Evolutionary conservation across 2,113 vertebrate species (phyloP).

Genomic region (Upupa epops): DNA sequence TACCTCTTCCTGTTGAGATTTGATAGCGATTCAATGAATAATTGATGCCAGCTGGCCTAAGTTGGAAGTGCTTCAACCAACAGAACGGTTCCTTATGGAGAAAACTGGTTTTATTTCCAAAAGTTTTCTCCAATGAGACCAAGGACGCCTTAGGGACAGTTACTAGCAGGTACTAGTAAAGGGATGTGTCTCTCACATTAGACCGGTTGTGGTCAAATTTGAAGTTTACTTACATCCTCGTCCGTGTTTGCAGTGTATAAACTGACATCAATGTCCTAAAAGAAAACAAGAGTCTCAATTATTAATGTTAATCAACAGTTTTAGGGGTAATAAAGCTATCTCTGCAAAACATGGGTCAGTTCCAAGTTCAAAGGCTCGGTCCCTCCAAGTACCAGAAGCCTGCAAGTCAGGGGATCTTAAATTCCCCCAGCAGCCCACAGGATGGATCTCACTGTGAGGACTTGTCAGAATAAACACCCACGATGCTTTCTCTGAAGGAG

Average conservation of each 20-base stretch:
- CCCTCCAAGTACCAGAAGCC: neutral
- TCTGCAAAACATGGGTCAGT: neutral
- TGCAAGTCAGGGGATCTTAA: neutral
- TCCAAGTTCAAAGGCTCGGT: neutral
- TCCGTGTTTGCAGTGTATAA: constrained; percentile 75
- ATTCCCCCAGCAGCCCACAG: neutral
- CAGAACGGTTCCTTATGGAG: too few species aligned
- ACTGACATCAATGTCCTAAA: constrained; percentile 73
- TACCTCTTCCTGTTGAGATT: neutral
- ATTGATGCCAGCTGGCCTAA: neutral
- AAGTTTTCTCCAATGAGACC: too few species aligned
- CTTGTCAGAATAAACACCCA: neutral
- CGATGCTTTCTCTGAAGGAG: neutral
- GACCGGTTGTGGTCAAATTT: neutral
- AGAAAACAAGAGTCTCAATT: constrained; percentile 30
- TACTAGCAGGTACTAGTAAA: neutral
- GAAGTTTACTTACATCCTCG: constrained; percentile 68
- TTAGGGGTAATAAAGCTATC: neutral
- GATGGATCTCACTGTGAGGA: neutral
- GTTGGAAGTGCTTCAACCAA: neutral
- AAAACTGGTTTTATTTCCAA: too few species aligned
- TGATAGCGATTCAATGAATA: neutral
- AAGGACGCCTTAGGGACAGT: neutral
- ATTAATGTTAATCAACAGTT: neutral
- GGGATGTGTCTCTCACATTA: neutral